Conservation (phyloP, 2,888 invertebrate genomes). For the Cerceris rybyensis region DNA sequence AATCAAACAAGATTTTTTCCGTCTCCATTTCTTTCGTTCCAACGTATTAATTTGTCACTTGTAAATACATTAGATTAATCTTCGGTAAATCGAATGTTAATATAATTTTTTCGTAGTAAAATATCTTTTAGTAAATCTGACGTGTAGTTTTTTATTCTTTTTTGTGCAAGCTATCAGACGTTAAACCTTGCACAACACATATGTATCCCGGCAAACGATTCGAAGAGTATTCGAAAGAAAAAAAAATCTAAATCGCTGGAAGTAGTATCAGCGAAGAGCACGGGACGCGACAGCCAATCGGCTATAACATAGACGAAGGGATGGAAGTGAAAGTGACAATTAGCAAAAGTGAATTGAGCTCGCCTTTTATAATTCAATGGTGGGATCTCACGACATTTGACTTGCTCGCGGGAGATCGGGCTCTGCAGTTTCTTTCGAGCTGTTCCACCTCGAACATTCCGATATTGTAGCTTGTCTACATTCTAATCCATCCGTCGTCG, state of each 20-base stretch:
- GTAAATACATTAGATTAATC: too few species aligned
- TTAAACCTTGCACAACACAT: too few species aligned
- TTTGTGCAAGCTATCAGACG: too few species aligned
- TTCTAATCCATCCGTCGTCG: constrained; percentile 5
- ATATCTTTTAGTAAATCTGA: too few species aligned
- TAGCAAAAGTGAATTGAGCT: constrained; percentile 67
- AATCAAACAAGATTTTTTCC: too few species aligned
- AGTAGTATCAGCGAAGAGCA: constrained; percentile 6
- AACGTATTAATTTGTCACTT: too few species aligned
- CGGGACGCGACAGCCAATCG: constrained; percentile 14
- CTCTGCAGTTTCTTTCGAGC: constrained; percentile 70
- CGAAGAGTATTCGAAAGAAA: neutral
- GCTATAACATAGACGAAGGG: constrained; percentile 45
- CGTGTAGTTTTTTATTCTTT: too few species aligned
- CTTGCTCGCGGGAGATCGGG: constrained; percentile 36
- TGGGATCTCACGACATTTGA: constrained; percentile 64
- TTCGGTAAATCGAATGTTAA: too few species aligned
- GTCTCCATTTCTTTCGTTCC: too few species aligned
- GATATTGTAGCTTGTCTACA: constrained; percentile 16
- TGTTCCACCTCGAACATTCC: constrained; percentile 28
- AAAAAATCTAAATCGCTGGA: neutral
- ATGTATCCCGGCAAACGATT: too few species aligned
- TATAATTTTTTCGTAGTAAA: too few species aligned
- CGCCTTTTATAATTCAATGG: constrained; percentile 55
- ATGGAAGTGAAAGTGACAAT: constrained; percentile 77